These are phyloP conservation scores for Neogobius melanostomus DNA, from an alignment of 2,113 vertebrate genomes.

Conservation along the genomic window DNA sequence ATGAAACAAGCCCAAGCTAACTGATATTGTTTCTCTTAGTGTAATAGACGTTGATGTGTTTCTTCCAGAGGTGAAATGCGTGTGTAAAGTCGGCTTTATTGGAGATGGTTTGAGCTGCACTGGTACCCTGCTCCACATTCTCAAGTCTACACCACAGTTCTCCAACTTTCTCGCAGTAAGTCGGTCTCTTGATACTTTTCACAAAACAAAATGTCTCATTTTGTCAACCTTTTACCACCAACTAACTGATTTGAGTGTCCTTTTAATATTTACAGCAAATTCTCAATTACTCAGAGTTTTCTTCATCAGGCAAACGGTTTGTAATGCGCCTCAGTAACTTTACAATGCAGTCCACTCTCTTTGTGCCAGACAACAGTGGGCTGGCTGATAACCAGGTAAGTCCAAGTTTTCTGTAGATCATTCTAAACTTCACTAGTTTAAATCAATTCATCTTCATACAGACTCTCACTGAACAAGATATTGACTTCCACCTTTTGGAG, in stretches of 20 bases:
- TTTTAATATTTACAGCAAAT: conserved; percentile 78
- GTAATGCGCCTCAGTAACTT: conserved; percentile 79
- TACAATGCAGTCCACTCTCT: conserved; percentile 80
- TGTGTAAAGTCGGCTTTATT: conserved; percentile 85
- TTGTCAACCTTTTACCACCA: not conserved
- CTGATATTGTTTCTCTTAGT: not conserved
- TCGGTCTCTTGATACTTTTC: conserved; percentile 1
- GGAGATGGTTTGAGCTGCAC: conserved; percentile 87
- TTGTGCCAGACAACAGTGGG: conserved; percentile 84
- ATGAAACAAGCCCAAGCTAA: conserved; percentile 11
- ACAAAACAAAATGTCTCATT: not conserved
- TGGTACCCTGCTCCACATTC: conserved; percentile 90
- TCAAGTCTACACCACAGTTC: conserved; percentile 79
- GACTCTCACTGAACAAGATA: conserved; percentile 85
- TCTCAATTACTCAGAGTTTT: conserved; percentile 81
- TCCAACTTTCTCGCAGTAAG: conserved; percentile 87
- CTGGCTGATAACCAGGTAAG: conserved; percentile 83
- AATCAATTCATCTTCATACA: conserved; percentile 46
- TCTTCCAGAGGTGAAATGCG: conserved; percentile 86
- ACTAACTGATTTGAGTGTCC: not conserved
- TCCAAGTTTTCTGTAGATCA: not conserved
- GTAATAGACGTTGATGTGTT: not conserved
- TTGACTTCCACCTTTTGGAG: conserved; percentile 86
- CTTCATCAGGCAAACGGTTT: conserved; percentile 77
- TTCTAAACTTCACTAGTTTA: not conserved